Evolutionary conservation across 2,113 vertebrate species (phyloP).

Genomic region (Paramisgurnus dabryanus): DNA sequence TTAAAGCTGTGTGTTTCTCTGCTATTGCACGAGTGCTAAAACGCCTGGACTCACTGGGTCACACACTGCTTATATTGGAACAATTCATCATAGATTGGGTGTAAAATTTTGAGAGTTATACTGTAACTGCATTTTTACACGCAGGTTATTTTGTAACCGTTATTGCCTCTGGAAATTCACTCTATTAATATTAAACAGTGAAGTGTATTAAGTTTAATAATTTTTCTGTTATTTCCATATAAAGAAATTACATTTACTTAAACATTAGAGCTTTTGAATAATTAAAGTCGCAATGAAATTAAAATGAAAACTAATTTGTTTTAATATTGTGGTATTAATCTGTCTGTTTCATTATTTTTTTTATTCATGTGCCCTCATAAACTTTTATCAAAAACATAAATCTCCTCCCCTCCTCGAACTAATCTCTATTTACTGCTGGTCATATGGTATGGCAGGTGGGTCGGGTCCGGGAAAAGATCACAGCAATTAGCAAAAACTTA

Average conservation of each 20-base stretch:
- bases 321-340: no score
- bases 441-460: no score
- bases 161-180: background rate
- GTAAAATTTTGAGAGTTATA: background rate
- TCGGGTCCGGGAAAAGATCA: no score
- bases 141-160: background rate
- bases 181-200: background rate
- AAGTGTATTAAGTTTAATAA: background rate
- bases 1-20: slow-evolving; percentile 22
- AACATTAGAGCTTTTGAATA: background rate
- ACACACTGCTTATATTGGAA: slow-evolving; percentile 16
- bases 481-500: no score
- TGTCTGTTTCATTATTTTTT: no score
- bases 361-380: no score
- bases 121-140: background rate
- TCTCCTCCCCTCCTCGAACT: no score
- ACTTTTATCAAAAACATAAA: no score
- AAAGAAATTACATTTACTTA: background rate
- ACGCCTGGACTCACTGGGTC: slow-evolving; percentile 14
- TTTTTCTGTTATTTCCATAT: background rate
- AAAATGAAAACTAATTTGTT: no score
- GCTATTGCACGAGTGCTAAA: slow-evolving; percentile 22
- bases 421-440: no score
- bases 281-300: no score
- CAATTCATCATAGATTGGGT: slow-evolving; percentile 11